Evolutionary conservation across 2,888 invertebrate species (phyloP).

Genomic region (Lepidochrysops patricia): DNA sequence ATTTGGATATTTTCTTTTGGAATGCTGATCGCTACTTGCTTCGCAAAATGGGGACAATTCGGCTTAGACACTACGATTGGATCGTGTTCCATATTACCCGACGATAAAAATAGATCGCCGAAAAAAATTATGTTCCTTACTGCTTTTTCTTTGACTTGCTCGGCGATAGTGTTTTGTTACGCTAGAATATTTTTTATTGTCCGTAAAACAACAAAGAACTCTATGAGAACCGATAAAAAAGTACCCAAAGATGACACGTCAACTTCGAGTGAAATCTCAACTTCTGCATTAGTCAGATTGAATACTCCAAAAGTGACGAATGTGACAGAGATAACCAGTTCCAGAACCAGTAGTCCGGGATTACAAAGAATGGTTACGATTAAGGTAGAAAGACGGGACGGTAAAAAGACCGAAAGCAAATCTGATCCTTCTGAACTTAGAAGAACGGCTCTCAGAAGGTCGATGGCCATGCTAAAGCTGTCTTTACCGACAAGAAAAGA

Average conservation of each 20-base stretch:
- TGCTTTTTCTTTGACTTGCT: slow-evolving; percentile 88
- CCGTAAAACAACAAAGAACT: slow-evolving; percentile 78
- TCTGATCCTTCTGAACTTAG: slow-evolving; percentile 32
- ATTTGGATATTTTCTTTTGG: slow-evolving; percentile 83
- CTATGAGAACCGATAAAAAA: slow-evolving; percentile 46
- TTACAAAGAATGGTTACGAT: slow-evolving; percentile 20
- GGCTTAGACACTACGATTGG: slow-evolving; percentile 83
- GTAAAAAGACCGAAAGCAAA: not conserved
- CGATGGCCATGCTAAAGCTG: slow-evolving; percentile 55
- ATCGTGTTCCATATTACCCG: slow-evolving; percentile 85
- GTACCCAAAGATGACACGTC: slow-evolving; percentile 32
- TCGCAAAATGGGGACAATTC: slow-evolving; percentile 85
- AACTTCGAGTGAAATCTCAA: slow-evolving; percentile 24
- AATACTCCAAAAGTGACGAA: slow-evolving; percentile 18
- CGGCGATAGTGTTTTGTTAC: slow-evolving; percentile 87
- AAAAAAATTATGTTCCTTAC: slow-evolving; percentile 86
- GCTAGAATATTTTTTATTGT: slow-evolving; percentile 88
- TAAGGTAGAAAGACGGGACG: slow-evolving; percentile 22
- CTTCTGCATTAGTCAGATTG: slow-evolving; percentile 22
- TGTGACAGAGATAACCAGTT: not conserved
- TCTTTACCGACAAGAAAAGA: slow-evolving; percentile 84
- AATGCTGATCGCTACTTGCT: slow-evolving; percentile 81
- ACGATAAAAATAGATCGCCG: slow-evolving; percentile 78
- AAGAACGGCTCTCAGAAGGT: slow-evolving; percentile 45
- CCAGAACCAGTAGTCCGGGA: not conserved